These are phyloP conservation scores for Romanogobio albipinnatus DNA, from an alignment of 2,113 vertebrate species.

Conservation along the genomic window DNA sequence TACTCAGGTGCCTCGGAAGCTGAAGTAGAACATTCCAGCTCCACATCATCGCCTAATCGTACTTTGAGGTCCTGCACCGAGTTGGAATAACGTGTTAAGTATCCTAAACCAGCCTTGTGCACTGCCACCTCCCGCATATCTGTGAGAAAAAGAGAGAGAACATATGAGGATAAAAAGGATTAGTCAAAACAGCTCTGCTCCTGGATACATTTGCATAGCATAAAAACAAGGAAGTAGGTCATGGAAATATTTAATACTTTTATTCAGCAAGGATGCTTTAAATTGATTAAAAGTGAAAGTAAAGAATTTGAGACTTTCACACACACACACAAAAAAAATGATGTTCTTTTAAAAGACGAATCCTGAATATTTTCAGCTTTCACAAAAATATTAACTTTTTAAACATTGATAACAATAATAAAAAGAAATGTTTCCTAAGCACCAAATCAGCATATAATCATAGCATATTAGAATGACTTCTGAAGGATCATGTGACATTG, in stretches of 20 bases:
- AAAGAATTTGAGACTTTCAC: too few species aligned
- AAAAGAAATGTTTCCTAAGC: not conserved
- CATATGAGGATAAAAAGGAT: slow-evolving; percentile 42
- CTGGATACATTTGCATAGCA: not conserved
- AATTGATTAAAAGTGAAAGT: too few species aligned
- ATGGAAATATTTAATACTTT: not conserved
- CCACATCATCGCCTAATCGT: slow-evolving; percentile 67
- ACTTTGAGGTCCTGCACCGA: slow-evolving; percentile 65
- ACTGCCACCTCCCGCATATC: slow-evolving; percentile 66
- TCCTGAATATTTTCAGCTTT: too few species aligned
- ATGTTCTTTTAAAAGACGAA: too few species aligned
- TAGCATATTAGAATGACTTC: not conserved
- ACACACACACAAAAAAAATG: too few species aligned
- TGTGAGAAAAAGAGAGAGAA: slow-evolving; percentile 47
- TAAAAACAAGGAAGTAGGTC: not conserved
- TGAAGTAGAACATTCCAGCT: slow-evolving; percentile 69
- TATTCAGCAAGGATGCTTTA: not conserved
- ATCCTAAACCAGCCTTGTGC: slow-evolving; percentile 56
- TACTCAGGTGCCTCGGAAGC: slow-evolving; percentile 70
- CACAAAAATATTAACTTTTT: not conserved
- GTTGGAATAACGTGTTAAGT: slow-evolving; percentile 59
- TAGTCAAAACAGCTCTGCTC: slow-evolving; percentile 4
- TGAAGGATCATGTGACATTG: not conserved
- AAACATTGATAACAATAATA: not conserved
- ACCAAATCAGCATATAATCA: not conserved